Conservation (phyloP, 2,113 vertebrate genomes). For the Hydrochoerus hydrochaeris region DNA sequence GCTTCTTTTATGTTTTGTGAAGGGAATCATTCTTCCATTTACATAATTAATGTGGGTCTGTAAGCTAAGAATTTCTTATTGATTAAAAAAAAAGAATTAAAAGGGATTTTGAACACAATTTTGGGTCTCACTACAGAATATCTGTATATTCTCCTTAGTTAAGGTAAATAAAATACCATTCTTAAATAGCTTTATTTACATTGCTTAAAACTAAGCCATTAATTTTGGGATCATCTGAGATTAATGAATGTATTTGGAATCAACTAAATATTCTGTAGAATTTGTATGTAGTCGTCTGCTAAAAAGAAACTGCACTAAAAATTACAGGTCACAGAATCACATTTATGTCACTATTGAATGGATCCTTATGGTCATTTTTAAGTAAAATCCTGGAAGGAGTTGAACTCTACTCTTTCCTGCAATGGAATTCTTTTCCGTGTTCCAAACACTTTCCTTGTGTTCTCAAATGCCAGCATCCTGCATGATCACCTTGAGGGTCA, state of each 20-base stretch:
- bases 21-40: slow-evolving; percentile 13
- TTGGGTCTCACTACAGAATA: not conserved
- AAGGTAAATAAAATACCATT: slow-evolving; percentile 40
- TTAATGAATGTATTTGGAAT: not conserved
- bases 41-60: not conserved
- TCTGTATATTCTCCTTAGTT: not conserved
- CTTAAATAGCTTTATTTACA: not conserved
- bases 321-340: not conserved
- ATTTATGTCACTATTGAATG: not conserved
- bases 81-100: slow-evolving; percentile 12
- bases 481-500: not conserved
- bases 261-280: not conserved
- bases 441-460: not conserved
- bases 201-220: not conserved
- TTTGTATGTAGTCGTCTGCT: not conserved
- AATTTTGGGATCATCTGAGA: not conserved
- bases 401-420: not conserved
- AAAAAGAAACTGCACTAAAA: slow-evolving; percentile 20
- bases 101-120: not conserved
- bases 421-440: not conserved
- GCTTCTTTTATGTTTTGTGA: not conserved
- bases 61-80: slow-evolving; percentile 19
- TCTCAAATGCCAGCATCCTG: not conserved
- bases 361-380: not conserved
- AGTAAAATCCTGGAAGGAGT: not conserved